Conservation (phyloP, 2,888 invertebrate species). For the Xestia xanthographa region DNA sequence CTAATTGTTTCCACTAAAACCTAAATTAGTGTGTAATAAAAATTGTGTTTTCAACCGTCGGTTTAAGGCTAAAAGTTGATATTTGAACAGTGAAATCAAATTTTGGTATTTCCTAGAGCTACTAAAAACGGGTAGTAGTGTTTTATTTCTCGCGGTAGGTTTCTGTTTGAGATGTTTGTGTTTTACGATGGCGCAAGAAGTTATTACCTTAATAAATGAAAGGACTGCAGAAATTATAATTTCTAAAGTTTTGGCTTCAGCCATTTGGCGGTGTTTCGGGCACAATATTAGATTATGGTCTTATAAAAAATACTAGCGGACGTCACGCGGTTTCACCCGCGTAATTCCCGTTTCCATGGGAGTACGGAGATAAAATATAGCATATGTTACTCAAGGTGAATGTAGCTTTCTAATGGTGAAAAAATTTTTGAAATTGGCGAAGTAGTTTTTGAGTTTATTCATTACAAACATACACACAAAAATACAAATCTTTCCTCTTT, state of each 20-base stretch:
- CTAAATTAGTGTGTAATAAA: neutral
- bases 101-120: neutral
- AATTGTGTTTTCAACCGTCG: neutral
- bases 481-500: no score
- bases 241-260: neutral
- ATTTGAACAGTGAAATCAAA: neutral
- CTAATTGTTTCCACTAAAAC: neutral
- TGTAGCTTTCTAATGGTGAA: no score
- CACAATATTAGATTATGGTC: neutral
- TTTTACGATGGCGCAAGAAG: constrained; percentile 4
- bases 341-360: no score
- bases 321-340: no score
- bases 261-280: neutral
- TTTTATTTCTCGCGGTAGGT: neutral
- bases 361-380: no score
- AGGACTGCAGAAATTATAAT: neutral
- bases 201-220: neutral
- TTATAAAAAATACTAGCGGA: no score
- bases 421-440: no score
- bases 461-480: no score
- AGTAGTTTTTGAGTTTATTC: no score
- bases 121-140: neutral
- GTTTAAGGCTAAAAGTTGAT: neutral
- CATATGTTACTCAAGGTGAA: no score
- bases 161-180: neutral